A percentile compares a stretch with the other conserved stretches of the same genome.
These are phyloP conservation scores for Xenus cinereus DNA, from an alignment of 2,113 vertebrate genomes.

Conservation along the genomic window DNA sequence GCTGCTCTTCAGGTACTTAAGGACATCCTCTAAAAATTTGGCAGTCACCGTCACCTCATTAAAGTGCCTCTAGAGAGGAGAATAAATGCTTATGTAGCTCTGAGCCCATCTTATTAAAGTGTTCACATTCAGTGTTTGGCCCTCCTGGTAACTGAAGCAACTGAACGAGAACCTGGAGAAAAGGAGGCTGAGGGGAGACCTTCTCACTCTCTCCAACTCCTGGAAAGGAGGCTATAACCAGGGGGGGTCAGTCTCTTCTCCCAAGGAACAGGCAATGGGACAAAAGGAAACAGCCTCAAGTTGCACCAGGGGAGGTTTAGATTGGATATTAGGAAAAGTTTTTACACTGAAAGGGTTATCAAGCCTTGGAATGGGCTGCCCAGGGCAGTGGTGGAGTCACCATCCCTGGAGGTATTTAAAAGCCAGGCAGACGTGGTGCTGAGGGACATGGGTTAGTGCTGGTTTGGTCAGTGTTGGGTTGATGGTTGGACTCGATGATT, in stretches of 20 bases:
- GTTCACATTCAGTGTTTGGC: not conserved
- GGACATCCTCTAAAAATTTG: not conserved
- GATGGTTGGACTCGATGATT: no score
- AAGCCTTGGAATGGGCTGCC: no score
- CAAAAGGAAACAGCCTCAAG: no score
- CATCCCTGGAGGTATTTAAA: no score
- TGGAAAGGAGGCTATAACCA: no score
- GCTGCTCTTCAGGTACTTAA: not conserved
- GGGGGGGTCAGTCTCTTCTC: no score
- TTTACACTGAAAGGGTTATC: no score
- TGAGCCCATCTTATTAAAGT: not conserved
- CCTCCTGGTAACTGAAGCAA: not conserved
- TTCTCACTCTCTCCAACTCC: not conserved
- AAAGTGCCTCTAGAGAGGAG: not conserved
- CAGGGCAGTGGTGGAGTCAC: no score
- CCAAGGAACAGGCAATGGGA: no score
- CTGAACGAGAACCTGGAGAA: not conserved
- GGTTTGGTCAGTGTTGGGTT: no score
- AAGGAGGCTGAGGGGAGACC: not conserved
- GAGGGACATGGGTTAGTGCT: not conserved
- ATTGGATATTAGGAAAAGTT: no score
- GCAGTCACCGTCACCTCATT: not conserved
- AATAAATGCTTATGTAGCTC: not conserved
- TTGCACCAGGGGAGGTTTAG: no score
- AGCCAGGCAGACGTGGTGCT: not conserved